Evolutionary conservation across 2,113 vertebrate species (phyloP).

Genomic region (Aleadryas rufinucha): DNA sequence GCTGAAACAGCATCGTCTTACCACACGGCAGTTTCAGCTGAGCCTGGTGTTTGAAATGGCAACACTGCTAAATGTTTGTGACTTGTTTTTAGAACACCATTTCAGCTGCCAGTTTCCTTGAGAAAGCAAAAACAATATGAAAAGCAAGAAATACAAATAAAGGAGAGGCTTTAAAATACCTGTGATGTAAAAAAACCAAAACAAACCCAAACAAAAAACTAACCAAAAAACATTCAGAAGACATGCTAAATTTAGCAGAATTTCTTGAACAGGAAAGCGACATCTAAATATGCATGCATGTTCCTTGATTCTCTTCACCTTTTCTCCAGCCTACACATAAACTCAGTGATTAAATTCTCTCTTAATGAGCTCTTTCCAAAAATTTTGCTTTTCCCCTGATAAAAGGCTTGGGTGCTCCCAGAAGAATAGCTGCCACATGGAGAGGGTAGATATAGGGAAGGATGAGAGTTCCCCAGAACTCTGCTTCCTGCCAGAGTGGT

Average conservation of each 20-base stretch:
- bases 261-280: neutral
- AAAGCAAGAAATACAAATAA: constrained; percentile 32
- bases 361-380: neutral
- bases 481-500: neutral
- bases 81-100: constrained; percentile 45
- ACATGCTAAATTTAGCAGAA: neutral
- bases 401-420: neutral
- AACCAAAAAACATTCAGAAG: neutral
- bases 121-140: constrained; percentile 33
- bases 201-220: accelerated
- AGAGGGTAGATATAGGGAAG: too few relatives aligned
- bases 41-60: constrained; percentile 43
- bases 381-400: neutral
- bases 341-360: neutral
- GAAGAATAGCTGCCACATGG: neutral
- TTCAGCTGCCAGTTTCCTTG: constrained; percentile 44
- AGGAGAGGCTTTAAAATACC: neutral
- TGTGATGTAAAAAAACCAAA: neutral
- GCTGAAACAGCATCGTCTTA: constrained; percentile 54
- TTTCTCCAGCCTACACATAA: neutral
- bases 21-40: constrained; percentile 15
- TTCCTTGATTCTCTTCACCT: neutral
- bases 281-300: neutral
- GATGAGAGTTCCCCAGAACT: neutral
- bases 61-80: constrained; percentile 25